Base-by-base conservation (phyloP, 2,113 vertebrate species). In the Rutilus rutilus region DNA sequence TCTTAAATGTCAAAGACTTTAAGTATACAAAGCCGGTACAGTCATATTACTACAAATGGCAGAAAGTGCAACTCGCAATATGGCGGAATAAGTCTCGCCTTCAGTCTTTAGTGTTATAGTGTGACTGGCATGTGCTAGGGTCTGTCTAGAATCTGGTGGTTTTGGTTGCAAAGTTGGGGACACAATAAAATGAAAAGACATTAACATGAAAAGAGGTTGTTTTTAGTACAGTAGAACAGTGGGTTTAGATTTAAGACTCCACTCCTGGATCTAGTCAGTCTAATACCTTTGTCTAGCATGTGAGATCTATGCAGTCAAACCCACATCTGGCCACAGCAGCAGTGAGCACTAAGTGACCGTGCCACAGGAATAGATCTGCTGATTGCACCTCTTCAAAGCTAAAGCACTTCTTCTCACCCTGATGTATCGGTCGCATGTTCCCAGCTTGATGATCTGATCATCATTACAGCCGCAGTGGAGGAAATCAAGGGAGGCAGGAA, bases 361-460 rank as follows among this genome's bases (percentile, higher is more conserved):
- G 85, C 69, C 33, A 54, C 64, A 57, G 19, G 69, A 27, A 86
- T 67, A 39, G 82, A 81, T 62, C 62, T 78, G 14, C 30, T 86
- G 80, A 83, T 76, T 82, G 84, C 73, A 67, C 85, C 84, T 76
- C 60, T 65, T 62, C 79, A 60, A 17, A 21, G 67, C 75, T 81
- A 59, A 78, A 79, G 57, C 65, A 17, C 79, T 59, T 57, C 54
- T 74, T 64, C 86, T 87, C 79, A 71, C 73, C 78, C 78, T 74
- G 64, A 85, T 85, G 45, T 23, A 83, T 89, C 64, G 52, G 78
- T 57, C 74, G 85, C 86, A 85, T 79, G 83, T 85, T 82, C 54
- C 59, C 33, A 10, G 71, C 25, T 73, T 86, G 62, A 83, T 85
- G 69, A 89, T 82, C 83, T 33, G 75, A 87, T 89, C 45, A 85